These are phyloP conservation scores for Tetramorium bicarinatum DNA, from an alignment of 2,888 invertebrate species.

Conservation along the genomic window DNA sequence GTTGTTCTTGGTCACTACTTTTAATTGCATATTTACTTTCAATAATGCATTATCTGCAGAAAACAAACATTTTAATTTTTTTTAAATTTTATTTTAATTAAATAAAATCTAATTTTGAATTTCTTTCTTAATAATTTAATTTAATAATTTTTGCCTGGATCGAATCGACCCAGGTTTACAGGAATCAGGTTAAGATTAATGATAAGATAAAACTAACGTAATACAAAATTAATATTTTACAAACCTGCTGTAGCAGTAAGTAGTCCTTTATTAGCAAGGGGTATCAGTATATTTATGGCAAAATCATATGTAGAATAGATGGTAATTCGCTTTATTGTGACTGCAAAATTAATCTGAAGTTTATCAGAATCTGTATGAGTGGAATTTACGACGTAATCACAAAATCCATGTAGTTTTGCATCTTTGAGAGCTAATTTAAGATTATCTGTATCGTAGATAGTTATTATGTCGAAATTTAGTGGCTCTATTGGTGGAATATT, in stretches of 20 bases:
- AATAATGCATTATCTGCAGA: slow-evolving; percentile 7
- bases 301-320: slow-evolving; percentile 78
- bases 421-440: slow-evolving; percentile 77
- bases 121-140: neutral
- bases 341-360: slow-evolving; percentile 58
- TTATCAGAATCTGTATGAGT: slow-evolving; percentile 76
- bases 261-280: slow-evolving; percentile 79
- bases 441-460: slow-evolving; percentile 74
- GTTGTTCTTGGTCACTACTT: slow-evolving; percentile 71
- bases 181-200: too few relatives aligned
- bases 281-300: slow-evolving; percentile 78
- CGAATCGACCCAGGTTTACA: too few relatives aligned
- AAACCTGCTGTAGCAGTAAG: slow-evolving; percentile 75
- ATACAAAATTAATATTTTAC: slow-evolving; percentile 45
- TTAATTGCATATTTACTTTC: slow-evolving; percentile 63
- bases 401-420: slow-evolving; percentile 75
- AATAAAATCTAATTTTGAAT: neutral
- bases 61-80: neutral
- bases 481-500: slow-evolving; percentile 81
- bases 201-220: neutral
- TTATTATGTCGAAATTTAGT: slow-evolving; percentile 72
- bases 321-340: slow-evolving; percentile 65
- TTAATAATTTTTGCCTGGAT: too few relatives aligned
- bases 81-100: neutral
- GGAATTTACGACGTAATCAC: slow-evolving; percentile 64